Base-by-base conservation (phyloP, 2,113 vertebrate genomes). In the Thinocorus orbignyianus region DNA sequence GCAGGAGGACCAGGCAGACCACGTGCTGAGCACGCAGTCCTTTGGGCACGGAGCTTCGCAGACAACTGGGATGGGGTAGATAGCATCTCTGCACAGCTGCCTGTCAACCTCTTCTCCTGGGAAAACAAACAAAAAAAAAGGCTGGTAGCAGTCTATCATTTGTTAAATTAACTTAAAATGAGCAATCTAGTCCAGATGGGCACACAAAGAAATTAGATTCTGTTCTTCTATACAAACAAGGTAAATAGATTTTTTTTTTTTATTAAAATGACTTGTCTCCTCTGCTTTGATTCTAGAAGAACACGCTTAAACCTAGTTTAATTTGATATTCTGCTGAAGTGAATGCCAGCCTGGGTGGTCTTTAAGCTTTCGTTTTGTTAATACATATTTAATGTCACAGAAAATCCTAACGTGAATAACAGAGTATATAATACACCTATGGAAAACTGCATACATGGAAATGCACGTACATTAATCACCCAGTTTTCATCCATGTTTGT, bases 1-100 rank as follows among this genome's bases (percentile, higher is more conserved):
- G 96, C 99, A 99, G 72, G 98, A 98, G 48, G 99, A 99, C 99
- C 99, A 99, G 0, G 97, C 7, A 0, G 99, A 99, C 99, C 99
- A 99, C 35, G 94, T 76, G 81, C 98, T 99, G 90, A 99, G 99
- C 52, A 99, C 99, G 17, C 99, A 99, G 97, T 99, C 99, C 95
- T 98, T 99, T 0, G 99, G 98, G 97, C 99, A 99, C 0, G 99
- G 98, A 71, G 99, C 99, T 23, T 99, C 97, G 1, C 99, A 99
- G 85, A 92, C 95, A 14, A 98, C 98, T 0, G 99, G 99, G 35
- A 98, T 97, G 1, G 98, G 99, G 78, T 98, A 97, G 66, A 98
- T 98, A 26, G 98, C 98, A 10, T 99, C 98, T 48, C 98, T 97
- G 88, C 99, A 99, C 74, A 99, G 98, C 80, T 97, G 98, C 81